Percentiles rank a stretch among this genome's conserved stretches.
These are phyloP conservation scores for Misgurnus anguillicaudatus DNA, from an alignment of 2,113 vertebrate species.

Conservation along the genomic window DNA sequence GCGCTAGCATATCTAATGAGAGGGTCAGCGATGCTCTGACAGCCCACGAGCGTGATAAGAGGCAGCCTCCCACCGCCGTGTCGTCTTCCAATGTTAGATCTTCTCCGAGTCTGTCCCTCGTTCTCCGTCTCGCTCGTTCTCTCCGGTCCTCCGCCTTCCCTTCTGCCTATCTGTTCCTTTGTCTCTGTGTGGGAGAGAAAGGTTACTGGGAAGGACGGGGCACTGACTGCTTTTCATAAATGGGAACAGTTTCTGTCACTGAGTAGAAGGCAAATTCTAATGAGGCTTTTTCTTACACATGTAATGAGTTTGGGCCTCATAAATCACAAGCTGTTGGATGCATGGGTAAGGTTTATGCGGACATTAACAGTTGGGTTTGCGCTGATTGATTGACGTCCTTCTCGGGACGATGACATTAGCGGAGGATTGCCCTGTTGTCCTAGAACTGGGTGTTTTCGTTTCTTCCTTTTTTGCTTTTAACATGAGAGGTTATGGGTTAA, in stretches of 20 bases:
- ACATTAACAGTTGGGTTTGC: constrained; percentile 54
- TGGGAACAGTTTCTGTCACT: constrained; percentile 62
- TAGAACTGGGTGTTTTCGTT: constrained; percentile 15
- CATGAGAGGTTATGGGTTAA: not conserved
- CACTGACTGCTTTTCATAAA: constrained; percentile 68
- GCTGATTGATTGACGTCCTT: constrained; percentile 54
- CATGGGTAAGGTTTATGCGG: constrained; percentile 63
- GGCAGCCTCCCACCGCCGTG: constrained; percentile 50
- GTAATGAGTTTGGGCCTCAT: constrained; percentile 57
- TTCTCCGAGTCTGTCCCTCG: constrained; percentile 42
- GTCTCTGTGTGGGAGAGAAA: constrained; percentile 56
- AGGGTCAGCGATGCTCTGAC: constrained; percentile 69
- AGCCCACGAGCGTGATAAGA: constrained; percentile 71
- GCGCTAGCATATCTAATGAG: constrained; percentile 80
- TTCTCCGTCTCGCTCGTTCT: constrained; percentile 44
- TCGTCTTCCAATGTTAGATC: constrained; percentile 61
- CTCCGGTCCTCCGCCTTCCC: not conserved
- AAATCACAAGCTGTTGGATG: constrained; percentile 56
- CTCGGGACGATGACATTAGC: constrained; percentile 41
- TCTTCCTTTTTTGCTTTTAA: not conserved
- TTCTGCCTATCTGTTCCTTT: constrained; percentile 5
- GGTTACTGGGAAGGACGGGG: constrained; percentile 75
- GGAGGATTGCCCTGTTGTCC: constrained; percentile 31
- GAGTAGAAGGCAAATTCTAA: constrained; percentile 68
- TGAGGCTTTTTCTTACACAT: constrained; percentile 59